Base-by-base conservation (phyloP, 2,797 vertebrate genomes). In the Phoebastria nigripes region DNA sequence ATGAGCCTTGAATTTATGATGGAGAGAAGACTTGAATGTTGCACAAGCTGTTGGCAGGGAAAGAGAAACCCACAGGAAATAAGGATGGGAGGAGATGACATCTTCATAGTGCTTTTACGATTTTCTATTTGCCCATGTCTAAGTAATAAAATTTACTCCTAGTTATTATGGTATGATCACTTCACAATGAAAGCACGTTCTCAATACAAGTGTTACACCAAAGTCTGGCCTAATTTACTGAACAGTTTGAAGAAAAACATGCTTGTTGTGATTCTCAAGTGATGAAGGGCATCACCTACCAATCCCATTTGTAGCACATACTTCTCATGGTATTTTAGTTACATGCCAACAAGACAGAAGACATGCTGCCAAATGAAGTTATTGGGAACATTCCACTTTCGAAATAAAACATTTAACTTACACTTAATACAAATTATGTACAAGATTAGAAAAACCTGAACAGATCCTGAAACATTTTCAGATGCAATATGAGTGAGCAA, bases 361-460 rank as follows among this genome's bases (percentile, higher is more conserved):
- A 97, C 94, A 97, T 93, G 94, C 96, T 97, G 97, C 95, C 97
- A 97, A 97, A 97, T 96, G 96, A 98, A 97, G 97, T 97, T 82
- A 97, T 87, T 66, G 71, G 97, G 96, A 98, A 97, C 96, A 98
- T 97, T 97, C 95, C 94, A 97, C 95, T 96, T 97, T 96, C 24
- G 85, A 97, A 97, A 98, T 97, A 98, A 98, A 98, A 97, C 96
- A 98, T 97, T 98, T 98, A 98, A 98, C 98, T 98, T 98, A 98
- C 98, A 98, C 97, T 97, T 98, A 98, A 98, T 98, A 98, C 97
- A 98, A 97, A 97, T 97, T 98, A 98, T 98, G 96, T 98, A 98
- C 98, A 98, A 97, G 97, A 97, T 96, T 83, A 97, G 97, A 90
- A 95, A 96, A 96, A 97, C 97, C 97, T 97, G 96, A 98, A 98